Evolutionary conservation across 2,888 invertebrate genomes (phyloP).

Genomic region (Epistrophella euchroma): DNA sequence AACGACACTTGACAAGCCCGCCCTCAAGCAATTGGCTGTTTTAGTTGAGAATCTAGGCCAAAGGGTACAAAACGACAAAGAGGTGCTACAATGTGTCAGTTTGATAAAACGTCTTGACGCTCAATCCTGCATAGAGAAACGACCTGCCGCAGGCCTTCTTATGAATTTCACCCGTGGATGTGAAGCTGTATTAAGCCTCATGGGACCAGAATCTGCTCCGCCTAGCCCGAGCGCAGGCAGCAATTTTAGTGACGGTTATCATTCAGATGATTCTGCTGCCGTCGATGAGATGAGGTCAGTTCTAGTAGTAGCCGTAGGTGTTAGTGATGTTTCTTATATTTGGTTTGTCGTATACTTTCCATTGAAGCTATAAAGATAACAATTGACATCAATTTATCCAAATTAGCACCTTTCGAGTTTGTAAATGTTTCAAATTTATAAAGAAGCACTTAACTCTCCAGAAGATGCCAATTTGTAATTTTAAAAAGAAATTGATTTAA

Average conservation of each 20-base stretch:
- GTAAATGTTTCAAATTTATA: constrained; percentile 29
- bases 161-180: constrained; percentile 91
- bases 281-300: constrained; percentile 83
- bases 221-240: constrained; percentile 85
- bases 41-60: constrained; percentile 89
- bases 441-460: constrained; percentile 15
- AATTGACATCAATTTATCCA: constrained; percentile 58
- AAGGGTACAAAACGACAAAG: constrained; percentile 95
- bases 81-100: constrained; percentile 90
- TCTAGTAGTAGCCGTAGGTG: background rate
- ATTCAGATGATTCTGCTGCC: constrained; percentile 88
- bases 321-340: background rate
- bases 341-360: constrained; percentile 16
- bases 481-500: background rate
- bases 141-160: constrained; percentile 89
- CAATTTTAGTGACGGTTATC: constrained; percentile 92
- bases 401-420: constrained; percentile 43
- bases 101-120: constrained; percentile 88
- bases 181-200: constrained; percentile 90
- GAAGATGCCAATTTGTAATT: constrained; percentile 23
- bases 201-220: constrained; percentile 85
- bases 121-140: constrained; percentile 87
- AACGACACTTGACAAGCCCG: constrained; percentile 93
- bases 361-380: constrained; percentile 29
- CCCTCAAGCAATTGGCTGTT: constrained; percentile 89